Conservation (phyloP, 1,140 invertebrate species). For the Lineus longissimus region DNA sequence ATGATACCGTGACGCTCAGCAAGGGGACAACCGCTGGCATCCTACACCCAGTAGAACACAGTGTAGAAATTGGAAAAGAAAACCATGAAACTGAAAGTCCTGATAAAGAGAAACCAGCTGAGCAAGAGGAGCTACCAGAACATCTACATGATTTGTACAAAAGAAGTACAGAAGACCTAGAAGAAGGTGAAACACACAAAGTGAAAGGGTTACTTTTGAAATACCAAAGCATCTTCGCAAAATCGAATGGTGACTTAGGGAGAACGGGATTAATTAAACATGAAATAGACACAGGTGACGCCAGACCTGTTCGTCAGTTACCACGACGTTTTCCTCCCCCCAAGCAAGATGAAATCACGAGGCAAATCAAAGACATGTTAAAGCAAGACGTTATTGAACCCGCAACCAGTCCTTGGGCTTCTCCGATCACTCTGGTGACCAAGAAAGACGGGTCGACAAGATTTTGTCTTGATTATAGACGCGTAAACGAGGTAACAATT, state of each 20-base stretch:
- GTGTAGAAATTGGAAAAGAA: no score
- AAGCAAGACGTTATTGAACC: slow-evolving; percentile 30
- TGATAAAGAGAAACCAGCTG: no score
- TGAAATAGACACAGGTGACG: slow-evolving; percentile 15
- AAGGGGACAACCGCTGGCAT: no score
- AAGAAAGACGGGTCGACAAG: slow-evolving; percentile 29
- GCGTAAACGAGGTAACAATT: slow-evolving; percentile 29
- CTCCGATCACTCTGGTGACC: slow-evolving; percentile 31
- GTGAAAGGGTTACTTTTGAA: slow-evolving; percentile 7
- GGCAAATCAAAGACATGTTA: slow-evolving; percentile 9
- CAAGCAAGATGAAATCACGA: slow-evolving; percentile 9
- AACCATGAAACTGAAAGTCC: no score
- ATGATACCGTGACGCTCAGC: no score
- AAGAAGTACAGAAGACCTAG: slow-evolving; percentile 3
- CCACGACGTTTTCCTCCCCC: slow-evolving; percentile 10
- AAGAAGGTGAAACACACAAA: not conserved
- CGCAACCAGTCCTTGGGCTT: slow-evolving; percentile 33
- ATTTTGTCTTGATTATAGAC: slow-evolving; percentile 33
- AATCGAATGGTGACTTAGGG: slow-evolving; percentile 13
- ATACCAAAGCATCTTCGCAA: slow-evolving; percentile 13
- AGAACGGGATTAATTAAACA: slow-evolving; percentile 13
- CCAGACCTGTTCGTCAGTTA: slow-evolving; percentile 17
- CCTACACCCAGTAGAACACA: no score
- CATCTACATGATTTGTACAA: no score
- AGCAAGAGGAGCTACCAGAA: no score